Evolutionary conservation across 2,113 vertebrate species (phyloP).

Genomic region (Zapus hudsonius): DNA sequence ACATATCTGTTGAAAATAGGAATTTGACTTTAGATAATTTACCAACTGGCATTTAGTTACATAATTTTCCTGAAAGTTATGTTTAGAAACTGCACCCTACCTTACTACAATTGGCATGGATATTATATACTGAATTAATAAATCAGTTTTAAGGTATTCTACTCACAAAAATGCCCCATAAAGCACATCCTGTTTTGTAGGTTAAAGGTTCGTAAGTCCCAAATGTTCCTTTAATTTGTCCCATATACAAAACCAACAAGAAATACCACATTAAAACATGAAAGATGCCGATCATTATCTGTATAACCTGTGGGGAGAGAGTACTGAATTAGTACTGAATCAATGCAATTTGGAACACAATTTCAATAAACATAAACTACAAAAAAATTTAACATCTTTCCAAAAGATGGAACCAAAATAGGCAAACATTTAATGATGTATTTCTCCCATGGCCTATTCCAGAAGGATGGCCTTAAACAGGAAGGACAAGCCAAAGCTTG

Average conservation of each 20-base stretch:
- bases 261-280: constrained; percentile 76
- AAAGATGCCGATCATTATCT: constrained; percentile 74
- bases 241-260: constrained; percentile 68
- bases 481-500: neutral
- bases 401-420: neutral
- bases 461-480: neutral
- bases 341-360: neutral
- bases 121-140: constrained; percentile 26
- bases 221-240: constrained; percentile 73
- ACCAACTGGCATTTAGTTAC: constrained; percentile 17
- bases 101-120: neutral
- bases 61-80: constrained; percentile 32
- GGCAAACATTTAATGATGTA: neutral
- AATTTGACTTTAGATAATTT: constrained; percentile 35
- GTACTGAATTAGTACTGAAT: constrained; percentile 35
- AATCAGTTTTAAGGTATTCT: constrained; percentile 52
- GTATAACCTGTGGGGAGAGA: constrained; percentile 68
- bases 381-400: neutral
- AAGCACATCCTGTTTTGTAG: constrained; percentile 64
- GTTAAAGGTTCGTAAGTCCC: constrained; percentile 73
- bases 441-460: neutral
- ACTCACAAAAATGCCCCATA: constrained; percentile 75
- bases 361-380: neutral
- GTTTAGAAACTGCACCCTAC: constrained; percentile 7
- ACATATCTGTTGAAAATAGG: neutral